Evolutionary conservation across 2,113 vertebrate species (phyloP).

Genomic region (Columbina picui): DNA sequence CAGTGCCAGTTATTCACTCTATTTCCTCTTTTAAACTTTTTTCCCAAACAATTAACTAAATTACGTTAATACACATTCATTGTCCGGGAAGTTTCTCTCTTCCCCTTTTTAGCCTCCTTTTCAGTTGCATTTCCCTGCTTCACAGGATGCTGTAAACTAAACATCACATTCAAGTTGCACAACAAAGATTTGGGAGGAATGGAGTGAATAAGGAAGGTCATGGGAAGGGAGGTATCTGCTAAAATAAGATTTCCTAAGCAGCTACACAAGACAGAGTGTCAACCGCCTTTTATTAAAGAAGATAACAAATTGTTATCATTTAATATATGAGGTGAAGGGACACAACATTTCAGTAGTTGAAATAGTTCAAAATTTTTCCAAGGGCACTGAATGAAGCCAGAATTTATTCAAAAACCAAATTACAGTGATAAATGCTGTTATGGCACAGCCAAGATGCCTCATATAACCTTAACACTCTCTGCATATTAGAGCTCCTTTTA

Average conservation of each 20-base stretch:
- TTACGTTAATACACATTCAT: slow-evolving; percentile 19
- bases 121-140: slow-evolving; percentile 24
- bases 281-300: background rate
- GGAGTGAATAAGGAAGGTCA: slow-evolving; percentile 8
- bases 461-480: background rate
- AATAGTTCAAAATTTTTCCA: background rate
- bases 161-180: slow-evolving; percentile 35
- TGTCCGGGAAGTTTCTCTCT: slow-evolving; percentile 50
- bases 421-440: background rate
- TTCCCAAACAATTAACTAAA: slow-evolving; percentile 45
- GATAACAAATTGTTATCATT: background rate
- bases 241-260: slow-evolving; percentile 34
- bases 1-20: background rate
- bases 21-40: slow-evolving; percentile 32
- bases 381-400: background rate
- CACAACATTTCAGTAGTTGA: background rate
- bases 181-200: slow-evolving; percentile 11
- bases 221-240: slow-evolving; percentile 17
- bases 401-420: background rate
- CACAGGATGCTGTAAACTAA: slow-evolving; percentile 61
- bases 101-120: slow-evolving; percentile 28
- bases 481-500: background rate
- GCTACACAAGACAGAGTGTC: background rate
- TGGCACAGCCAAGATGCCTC: background rate
- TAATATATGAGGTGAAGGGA: background rate